Percentiles rank a stretch among this genome's conserved stretches.
Evolutionary conservation across 2,888 invertebrate genomes (phyloP).

Genomic region (Acronicta aceris): DNA sequence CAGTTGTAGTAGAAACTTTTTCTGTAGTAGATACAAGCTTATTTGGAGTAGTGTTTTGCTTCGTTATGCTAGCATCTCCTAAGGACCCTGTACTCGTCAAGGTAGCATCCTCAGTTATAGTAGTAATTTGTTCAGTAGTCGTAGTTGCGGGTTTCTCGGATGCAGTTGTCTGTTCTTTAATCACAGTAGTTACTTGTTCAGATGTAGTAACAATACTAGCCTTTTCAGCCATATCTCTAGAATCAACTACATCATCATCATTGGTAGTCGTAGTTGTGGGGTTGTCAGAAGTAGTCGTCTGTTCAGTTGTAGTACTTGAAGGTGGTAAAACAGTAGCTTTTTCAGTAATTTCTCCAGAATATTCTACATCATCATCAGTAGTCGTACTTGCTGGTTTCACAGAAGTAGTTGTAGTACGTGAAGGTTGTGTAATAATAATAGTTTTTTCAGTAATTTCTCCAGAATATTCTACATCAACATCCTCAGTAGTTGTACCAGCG

Average conservation of each 20-base stretch:
- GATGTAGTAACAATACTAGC: neutral
- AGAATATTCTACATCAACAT: neutral
- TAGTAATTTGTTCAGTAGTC: conserved; percentile 5
- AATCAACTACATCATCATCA: no score
- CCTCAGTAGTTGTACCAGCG: neutral
- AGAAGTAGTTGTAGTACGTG: neutral
- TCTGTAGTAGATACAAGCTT: no score
- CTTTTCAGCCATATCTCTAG: neutral
- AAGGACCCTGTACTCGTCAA: neutral
- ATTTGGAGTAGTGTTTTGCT: neutral
- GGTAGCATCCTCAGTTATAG: conserved; percentile 13
- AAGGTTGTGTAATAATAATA: neutral
- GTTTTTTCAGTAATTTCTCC: neutral
- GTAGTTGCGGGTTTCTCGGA: neutral
- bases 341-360: neutral
- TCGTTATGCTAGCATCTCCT: neutral
- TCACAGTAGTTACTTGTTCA: no score
- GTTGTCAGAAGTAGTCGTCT: neutral
- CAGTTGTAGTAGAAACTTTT: no score
- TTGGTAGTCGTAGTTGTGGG: neutral
- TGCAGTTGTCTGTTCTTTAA: no score
- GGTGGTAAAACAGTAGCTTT: neutral
- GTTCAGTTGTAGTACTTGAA: neutral
- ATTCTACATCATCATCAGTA: no score
- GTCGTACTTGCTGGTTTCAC: neutral